Evolutionary conservation across 2,113 vertebrate species (phyloP), one percentile per base, ranked within the genome.

Genomic region (Sisor rabdophorus): DNA sequence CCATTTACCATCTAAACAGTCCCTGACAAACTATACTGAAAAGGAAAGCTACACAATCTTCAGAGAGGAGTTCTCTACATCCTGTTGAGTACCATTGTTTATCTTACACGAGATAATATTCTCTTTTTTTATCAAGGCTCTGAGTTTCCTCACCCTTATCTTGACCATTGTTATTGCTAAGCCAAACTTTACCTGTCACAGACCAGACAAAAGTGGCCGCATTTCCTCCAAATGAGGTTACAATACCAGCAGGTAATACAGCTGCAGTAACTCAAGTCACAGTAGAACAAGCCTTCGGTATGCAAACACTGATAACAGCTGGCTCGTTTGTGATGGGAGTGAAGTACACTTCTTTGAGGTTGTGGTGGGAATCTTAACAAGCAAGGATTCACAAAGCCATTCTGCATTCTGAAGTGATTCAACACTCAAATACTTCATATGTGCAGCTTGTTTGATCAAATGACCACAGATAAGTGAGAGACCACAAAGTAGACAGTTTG

Each of bases 251-350:
- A 61, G 67, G n/a, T 65, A 68, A 56, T 16, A 30, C 74, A 76
- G 22, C 32, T 69, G 65, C 16, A 69, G 24, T 52, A 72, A 58
- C 54, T 56, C 54, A 58, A 58, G 54, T 72, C 70, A 58, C 6
- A 22, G 60, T 22, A 76, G 74, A 56, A 56, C 61, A 47, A 22
- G n/a, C 58, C 70, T 72, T 72, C 9, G 54, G 53, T 59, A 72
- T 72, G 70, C 70, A 72, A 72, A 72, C 70, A 72, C 70, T 72
- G 70, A 72, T 56, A 72, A 72, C 30, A 20, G 54, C 53, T 56
- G 20, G 5, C n/a, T 22, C 30, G 13, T 56, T 72, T 44, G 20
- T 72, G 53, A 20, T 72, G 54, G 52, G 54, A 72, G 70, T 72
- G 26, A 16, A 69, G 70, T 24, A 40, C 54, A 47, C 54, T 72